A percentile compares a stretch with the other conserved stretches of the same genome.
These are phyloP conservation scores for Pseudomyrmex pallidus DNA, from an alignment of 1,140 invertebrate species.

Conservation along the genomic window DNA sequence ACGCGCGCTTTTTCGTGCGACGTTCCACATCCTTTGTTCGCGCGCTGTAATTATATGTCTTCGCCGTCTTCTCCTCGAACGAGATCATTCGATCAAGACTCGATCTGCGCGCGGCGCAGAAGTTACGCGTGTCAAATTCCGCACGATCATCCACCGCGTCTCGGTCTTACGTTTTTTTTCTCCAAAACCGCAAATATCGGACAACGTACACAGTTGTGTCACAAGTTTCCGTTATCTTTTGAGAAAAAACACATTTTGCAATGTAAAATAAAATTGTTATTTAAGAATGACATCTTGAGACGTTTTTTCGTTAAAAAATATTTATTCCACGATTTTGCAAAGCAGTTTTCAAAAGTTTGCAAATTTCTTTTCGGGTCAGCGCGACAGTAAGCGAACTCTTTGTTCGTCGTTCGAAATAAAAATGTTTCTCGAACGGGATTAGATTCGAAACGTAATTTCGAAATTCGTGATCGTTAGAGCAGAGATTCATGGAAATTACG, in stretches of 20 bases:
- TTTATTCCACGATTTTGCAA: background rate
- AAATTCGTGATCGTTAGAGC: conserved; percentile 37
- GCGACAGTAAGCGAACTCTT: too few species aligned
- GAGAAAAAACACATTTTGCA: background rate
- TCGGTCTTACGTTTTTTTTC: conserved; percentile 19
- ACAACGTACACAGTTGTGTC: background rate
- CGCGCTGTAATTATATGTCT: conserved; percentile 47
- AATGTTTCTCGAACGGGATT: background rate
- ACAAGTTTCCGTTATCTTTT: background rate
- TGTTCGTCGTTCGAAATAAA: background rate
- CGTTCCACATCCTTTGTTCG: conserved; percentile 57
- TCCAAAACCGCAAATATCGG: conserved; percentile 47
- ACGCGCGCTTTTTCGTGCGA: conserved; percentile 56
- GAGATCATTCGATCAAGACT: conserved; percentile 40
- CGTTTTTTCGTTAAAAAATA: background rate
- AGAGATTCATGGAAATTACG: conserved; percentile 63
- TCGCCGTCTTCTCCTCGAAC: conserved; percentile 31
- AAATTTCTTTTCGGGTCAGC: background rate
- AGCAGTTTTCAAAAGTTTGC: background rate
- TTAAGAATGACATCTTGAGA: background rate
- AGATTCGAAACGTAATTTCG: conserved; percentile 47
- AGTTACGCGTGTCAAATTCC: conserved; percentile 56
- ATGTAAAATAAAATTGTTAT: background rate
- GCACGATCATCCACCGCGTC: conserved; percentile 20
- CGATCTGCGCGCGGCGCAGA: background rate